Percentiles rank a stretch among this genome's conserved stretches.
phyloP scores from a whole-genome alignment of 2,888 invertebrate genomes.

The Tholera decimalis region DNA sequence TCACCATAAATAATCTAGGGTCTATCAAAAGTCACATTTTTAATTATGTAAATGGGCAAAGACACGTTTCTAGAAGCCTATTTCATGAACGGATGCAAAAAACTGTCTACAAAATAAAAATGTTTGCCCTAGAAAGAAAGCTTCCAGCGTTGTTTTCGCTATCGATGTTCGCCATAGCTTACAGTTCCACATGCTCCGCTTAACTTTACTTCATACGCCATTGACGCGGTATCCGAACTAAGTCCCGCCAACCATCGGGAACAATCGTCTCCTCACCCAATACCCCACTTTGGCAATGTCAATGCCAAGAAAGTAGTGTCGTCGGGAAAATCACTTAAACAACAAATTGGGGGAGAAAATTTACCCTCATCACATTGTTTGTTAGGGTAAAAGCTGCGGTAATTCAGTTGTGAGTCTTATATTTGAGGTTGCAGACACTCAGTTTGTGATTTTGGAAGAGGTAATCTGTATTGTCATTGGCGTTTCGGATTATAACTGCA shows the following conservation, averaged over 20 bases:
- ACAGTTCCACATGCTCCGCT: conserved; percentile 16
- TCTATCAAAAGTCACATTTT: background rate
- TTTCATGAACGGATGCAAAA: background rate
- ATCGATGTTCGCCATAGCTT: conserved; percentile 7
- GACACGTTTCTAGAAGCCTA: background rate
- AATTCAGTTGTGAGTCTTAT: conserved; percentile 51
- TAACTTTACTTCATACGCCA: conserved; percentile 50
- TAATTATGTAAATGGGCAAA: background rate
- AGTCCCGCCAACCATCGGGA: conserved; percentile 32
- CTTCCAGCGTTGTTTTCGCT: conserved; percentile 2
- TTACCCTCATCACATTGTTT: conserved; percentile 62
- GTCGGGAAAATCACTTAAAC: conserved; percentile 57
- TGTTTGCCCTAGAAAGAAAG: conserved; percentile 8
- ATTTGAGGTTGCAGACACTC: conserved; percentile 30
- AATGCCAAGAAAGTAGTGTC: conserved; percentile 62
- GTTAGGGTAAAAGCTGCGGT: conserved; percentile 57
- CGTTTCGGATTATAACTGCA: conserved; percentile 1
- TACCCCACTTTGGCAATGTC: conserved; percentile 63
- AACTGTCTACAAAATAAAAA: conserved; percentile 14
- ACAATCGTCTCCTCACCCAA: conserved; percentile 50
- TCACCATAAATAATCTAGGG: no score
- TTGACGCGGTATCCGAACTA: conserved; percentile 40
- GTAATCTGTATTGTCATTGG: conserved; percentile 15
- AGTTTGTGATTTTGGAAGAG: conserved; percentile 16
- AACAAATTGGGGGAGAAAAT: conserved; percentile 57